These are phyloP conservation scores for Lutraria rhynchaena DNA, from an alignment of 1,140 invertebrate genomes.

Conservation along the genomic window DNA sequence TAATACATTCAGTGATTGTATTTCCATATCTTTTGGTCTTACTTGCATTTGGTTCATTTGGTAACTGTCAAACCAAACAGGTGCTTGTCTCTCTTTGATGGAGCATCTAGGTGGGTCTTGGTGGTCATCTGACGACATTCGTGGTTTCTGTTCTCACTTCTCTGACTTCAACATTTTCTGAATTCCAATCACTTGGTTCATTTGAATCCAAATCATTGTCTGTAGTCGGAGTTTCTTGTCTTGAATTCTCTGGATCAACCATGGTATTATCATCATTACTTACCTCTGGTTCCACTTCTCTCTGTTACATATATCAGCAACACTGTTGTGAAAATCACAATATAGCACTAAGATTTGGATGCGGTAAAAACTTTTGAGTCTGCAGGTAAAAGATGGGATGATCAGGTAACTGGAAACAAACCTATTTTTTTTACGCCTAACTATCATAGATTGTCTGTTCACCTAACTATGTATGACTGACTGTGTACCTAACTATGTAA, in stretches of 20 bases:
- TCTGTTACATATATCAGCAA: too few species aligned
- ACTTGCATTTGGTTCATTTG: background rate
- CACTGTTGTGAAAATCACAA: too few species aligned
- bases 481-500: too few species aligned
- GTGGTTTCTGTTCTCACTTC: background rate
- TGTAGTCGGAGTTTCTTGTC: background rate
- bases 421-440: too few species aligned
- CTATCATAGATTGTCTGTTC: too few species aligned
- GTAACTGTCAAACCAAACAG: background rate
- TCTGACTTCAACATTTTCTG: background rate
- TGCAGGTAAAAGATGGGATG: too few species aligned
- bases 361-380: too few species aligned
- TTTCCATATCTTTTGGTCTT: background rate
- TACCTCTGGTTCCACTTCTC: too few species aligned
- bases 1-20: background rate
- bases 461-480: too few species aligned
- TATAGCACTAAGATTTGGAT: too few species aligned
- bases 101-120: constrained; percentile 14
- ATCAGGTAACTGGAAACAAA: too few species aligned
- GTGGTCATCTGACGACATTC: background rate
- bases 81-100: constrained; percentile 6
- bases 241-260: background rate
- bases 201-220: background rate
- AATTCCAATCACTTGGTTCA: too few species aligned
- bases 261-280: background rate